A percentile compares a stretch with the other conserved stretches of the same genome.
Evolutionary conservation across 2,888 invertebrate genomes (phyloP).

Genomic region (Alsophila aescularia): DNA sequence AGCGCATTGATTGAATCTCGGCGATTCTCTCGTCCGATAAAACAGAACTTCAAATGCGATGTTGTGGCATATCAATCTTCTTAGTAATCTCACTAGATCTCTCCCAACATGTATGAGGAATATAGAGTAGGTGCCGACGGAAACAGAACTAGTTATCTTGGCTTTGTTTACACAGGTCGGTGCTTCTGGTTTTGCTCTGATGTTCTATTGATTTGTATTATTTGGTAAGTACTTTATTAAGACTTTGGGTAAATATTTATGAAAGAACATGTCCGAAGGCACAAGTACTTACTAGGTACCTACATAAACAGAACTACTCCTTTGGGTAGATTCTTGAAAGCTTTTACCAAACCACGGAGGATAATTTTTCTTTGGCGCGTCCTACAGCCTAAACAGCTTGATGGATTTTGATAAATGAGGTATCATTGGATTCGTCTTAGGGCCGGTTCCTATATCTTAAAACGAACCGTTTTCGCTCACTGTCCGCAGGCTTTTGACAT

Average conservation of each 20-base stretch:
- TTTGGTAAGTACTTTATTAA: not conserved
- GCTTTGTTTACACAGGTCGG: constrained; percentile 24
- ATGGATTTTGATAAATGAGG: too few species aligned
- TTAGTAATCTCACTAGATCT: constrained; percentile 20
- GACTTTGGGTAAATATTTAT: not conserved
- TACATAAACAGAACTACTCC: too few species aligned
- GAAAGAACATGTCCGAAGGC: too few species aligned
- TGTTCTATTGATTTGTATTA: constrained; percentile 13
- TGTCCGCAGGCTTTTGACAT: too few species aligned
- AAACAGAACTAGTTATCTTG: constrained; percentile 26
- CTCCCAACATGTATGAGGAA: constrained; percentile 2
- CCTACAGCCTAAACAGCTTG: too few species aligned
- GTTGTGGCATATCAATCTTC: constrained; percentile 18
- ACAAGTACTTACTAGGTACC: too few species aligned
- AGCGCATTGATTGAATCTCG: not conserved
- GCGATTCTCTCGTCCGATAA: constrained; percentile 1
- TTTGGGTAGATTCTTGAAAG: too few species aligned
- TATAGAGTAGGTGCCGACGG: constrained; percentile 9
- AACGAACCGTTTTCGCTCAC: too few species aligned
- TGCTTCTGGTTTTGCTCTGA: constrained; percentile 27
- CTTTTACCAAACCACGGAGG: too few species aligned
- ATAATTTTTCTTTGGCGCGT: too few species aligned
- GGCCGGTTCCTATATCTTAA: too few species aligned
- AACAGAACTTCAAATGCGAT: constrained; percentile 12
- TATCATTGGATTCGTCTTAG: too few species aligned